Base-by-base conservation (phyloP, 1,140 invertebrate species). In the Aphidius gifuensis region DNA sequence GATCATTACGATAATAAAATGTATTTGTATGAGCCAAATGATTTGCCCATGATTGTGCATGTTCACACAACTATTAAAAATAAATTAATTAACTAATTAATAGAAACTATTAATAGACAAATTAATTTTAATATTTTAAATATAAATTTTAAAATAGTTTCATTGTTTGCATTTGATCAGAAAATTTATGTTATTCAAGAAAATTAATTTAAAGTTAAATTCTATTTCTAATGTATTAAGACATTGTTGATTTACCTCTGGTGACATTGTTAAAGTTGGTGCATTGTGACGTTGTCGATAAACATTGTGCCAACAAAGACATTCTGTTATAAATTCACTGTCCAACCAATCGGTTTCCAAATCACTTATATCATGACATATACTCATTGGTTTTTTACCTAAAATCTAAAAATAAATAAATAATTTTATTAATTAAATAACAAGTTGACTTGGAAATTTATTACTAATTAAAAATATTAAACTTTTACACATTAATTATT, bases 41-140 rank as follows among this genome's bases (percentile, higher is more conserved):
- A 74, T 93, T 92, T 2, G 91, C 92, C 91, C 91, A 93, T 23
- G 89, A 87, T 79, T 94, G 92, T 40, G 92, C 91, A 69, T 88
- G 85, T 68, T 88, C 85, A 69, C 89, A 91, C n/a, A 93, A 75
- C 86, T 21, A 82, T 21, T 83, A 66, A 16, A 16, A 16, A 16
- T 16, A 16, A 53, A 61, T 62, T 32, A 65, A 64, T 51, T 46
- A 49, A 50, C 38, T 42, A 56, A 46, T 4, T 16, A 1, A 16
- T 16, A 49, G 44, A 38, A 38, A 32, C 21, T 9, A 54, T 40
- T 5, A 54, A 54, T 38, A 6, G 32, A 8, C 11, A 54, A 54
- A 11, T 32, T 3, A 7, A 54, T 40, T 11, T 40, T 16, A 16
- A 16, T 0, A 16, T 7, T 6, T 54, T 54, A 11, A 1, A 3